These are phyloP conservation scores for Pogoniulus pusillus DNA, from an alignment of 2,797 vertebrate genomes.

Conservation along the genomic window DNA sequence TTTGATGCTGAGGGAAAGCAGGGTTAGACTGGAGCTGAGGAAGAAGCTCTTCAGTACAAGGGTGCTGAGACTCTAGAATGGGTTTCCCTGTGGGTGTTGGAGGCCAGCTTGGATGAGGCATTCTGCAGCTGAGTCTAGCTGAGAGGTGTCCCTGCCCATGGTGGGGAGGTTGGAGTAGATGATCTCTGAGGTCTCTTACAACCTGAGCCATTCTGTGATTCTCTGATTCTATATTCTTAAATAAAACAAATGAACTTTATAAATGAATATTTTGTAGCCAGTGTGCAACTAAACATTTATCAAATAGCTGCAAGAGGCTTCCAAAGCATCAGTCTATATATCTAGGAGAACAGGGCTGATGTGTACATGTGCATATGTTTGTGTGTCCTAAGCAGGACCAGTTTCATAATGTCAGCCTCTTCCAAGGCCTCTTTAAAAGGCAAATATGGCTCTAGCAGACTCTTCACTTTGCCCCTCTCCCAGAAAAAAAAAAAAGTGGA, in stretches of 20 bases:
- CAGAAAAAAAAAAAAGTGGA: background rate
- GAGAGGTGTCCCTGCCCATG: too few relatives aligned
- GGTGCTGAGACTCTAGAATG: too few relatives aligned
- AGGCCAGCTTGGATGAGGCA: too few relatives aligned
- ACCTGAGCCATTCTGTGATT: too few relatives aligned
- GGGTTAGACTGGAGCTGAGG: too few relatives aligned
- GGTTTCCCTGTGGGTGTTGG: too few relatives aligned
- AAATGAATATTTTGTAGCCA: background rate
- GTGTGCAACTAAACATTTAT: background rate
- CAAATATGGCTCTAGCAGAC: background rate
- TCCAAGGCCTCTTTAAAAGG: background rate
- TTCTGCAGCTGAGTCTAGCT: too few relatives aligned
- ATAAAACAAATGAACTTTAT: background rate
- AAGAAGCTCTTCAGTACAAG: too few relatives aligned
- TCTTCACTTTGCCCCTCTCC: background rate
- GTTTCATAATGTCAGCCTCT: background rate
- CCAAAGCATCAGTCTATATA: background rate
- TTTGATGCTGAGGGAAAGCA: too few relatives aligned
- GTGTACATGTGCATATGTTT: accelerated
- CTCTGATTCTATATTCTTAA: background rate
- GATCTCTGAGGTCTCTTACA: too few relatives aligned
- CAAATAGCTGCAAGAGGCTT: background rate
- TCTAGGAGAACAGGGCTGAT: background rate
- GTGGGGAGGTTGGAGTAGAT: too few relatives aligned
- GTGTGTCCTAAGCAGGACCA: background rate